Conservation (phyloP, 1,140 invertebrate genomes). For the Drosophila ironensis region DNA sequence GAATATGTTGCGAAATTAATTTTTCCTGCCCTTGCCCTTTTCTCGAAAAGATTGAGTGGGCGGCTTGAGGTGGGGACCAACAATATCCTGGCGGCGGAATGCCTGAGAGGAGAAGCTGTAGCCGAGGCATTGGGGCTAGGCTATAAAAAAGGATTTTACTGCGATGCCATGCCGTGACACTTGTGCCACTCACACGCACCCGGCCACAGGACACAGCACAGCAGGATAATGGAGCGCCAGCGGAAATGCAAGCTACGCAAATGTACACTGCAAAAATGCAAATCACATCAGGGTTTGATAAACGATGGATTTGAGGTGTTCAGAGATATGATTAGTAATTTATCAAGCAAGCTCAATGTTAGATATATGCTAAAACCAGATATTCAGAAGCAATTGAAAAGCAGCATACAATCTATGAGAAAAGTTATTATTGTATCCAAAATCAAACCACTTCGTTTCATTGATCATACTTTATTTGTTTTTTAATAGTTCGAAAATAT, state of each 20-base stretch:
- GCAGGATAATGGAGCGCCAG: slow-evolving; percentile 3
- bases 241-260: slow-evolving; percentile 11
- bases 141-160: slow-evolving; percentile 79
- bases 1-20: slow-evolving; percentile 80
- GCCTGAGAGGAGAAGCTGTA: slow-evolving; percentile 13
- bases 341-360: too few relatives aligned
- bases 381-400: too few relatives aligned
- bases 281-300: too few relatives aligned
- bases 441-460: too few relatives aligned
- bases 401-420: too few relatives aligned
- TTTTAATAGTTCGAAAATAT: too few relatives aligned
- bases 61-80: background rate
- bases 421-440: too few relatives aligned
- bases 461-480: too few relatives aligned
- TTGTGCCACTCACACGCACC: slow-evolving; percentile 52
- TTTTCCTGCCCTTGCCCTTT: slow-evolving; percentile 54
- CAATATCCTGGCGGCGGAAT: slow-evolving; percentile 16
- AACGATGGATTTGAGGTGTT: background rate
- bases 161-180: slow-evolving; percentile 67
- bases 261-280: slow-evolving; percentile 20
- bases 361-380: too few relatives aligned
- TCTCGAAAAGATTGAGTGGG: background rate
- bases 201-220: slow-evolving; percentile 2
- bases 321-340: too few relatives aligned
- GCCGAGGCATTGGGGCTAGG: slow-evolving; percentile 49